Base-by-base conservation (phyloP, 2,797 vertebrate species). In the Betta splendens region DNA sequence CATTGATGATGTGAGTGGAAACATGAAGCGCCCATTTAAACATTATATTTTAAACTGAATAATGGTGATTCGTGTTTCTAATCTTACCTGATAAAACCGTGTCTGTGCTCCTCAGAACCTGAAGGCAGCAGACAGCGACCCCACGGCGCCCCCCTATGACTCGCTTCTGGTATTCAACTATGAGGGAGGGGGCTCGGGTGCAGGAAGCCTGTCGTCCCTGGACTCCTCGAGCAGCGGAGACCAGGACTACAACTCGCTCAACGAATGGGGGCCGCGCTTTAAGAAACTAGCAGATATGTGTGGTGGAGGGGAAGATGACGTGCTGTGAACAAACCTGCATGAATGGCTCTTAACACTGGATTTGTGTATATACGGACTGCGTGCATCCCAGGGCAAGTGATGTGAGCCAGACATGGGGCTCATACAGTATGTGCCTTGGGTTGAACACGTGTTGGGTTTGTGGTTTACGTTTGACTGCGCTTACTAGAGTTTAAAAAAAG, bases 261-360 rank as follows among this genome's bases (percentile, higher is more conserved):
- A 9, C 0, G 89, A 95, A 0, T 98, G 96, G 96, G 97, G 96
- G 17, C 90, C 88, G 10, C 95, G 96, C 80, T 98, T 98, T 81
- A 94, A 91, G 90, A 98, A 97, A 70, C 91, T 98, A 77, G 94
- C 96, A 0, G 94, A 98, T 74, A 94, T 98, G 92, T 98, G 95
- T 0, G 95, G 96, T 0, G 94, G 94, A 0, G 94, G 94, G 2
- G 92, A 94, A 6, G 95, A 95, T 4, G 92, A 84, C 46, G 81
- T 87, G 78, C 39, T 85, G 37, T 85, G n/a, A n/a, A n/a, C n/a
- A n/a, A 69, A 68, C 63, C 51, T 64, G 52, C 12, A 53, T 69
- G 46, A 60, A 56, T 36, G 17, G n/a, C 37, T 43, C 22, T n/a
- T n/a, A n/a, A n/a, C n/a, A n/a, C n/a, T n/a, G n/a, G 53, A 59